Base-by-base conservation (phyloP, 2,888 invertebrate genomes). In the Xestia c-nigrum region DNA sequence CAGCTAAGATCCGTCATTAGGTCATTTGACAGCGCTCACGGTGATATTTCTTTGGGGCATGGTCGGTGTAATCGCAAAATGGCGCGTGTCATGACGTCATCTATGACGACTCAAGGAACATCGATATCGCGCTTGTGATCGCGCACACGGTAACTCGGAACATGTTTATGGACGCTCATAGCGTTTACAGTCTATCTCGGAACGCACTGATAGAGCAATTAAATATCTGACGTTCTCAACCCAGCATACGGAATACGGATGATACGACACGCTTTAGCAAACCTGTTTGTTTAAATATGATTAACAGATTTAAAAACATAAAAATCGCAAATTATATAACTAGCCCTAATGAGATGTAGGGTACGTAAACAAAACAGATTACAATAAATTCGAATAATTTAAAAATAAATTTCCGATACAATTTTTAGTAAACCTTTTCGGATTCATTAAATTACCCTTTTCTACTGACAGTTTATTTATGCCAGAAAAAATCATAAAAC, bases 401-500 rank as follows among this genome's bases (percentile, higher is more conserved):
- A n/a, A n/a, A n/a, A n/a, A n/a, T n/a, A n/a, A n/a, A n/a, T n/a
- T 31, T 7, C 31, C 59, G 7, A 59, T 12, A 59, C 1, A 59
- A 9, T 40, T 10, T 40, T 63, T 10, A 21, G 3, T 0, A 10
- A 7, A 43, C 2, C 43, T 31, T 59, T 40, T 73, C 3, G 0
- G 0, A 40, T 46, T 38, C 21, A 52, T 21, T 19, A 46, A 52
- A 59, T 16, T 0, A 38, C 59, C 59, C 40, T 24, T 55, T 24
- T 46, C 7, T 19, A 55, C 14, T 31, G 65, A 46, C 65, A 74
- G 14, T 46, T 61, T 61, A 61, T 61, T n/a, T 78, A 81, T 59
- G 5, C 40, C 14, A 24, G 66, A 81, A 4, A 38, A 59, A 21
- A 31, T 12, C 14, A 81, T 52, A 40, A 52, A 57, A 74, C 31